Evolutionary conservation across 2,888 invertebrate species (phyloP).

Genomic region (Mythimna albipuncta): DNA sequence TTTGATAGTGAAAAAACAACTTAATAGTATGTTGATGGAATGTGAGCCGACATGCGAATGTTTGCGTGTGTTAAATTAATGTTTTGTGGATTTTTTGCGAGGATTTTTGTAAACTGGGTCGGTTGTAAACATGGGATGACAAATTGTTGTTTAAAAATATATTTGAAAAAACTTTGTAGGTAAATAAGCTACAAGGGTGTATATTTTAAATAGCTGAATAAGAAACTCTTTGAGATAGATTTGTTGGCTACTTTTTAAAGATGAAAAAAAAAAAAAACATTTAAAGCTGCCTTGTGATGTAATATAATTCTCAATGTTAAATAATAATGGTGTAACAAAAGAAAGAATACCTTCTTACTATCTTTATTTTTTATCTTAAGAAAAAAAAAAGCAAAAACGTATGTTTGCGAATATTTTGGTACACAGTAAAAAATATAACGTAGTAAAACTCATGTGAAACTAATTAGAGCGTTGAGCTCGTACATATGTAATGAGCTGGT

Average conservation of each 20-base stretch:
- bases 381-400: background rate
- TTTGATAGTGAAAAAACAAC: conserved; percentile 49
- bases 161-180: too few relatives aligned
- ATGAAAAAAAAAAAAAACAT: too few relatives aligned
- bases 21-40: conserved; percentile 44
- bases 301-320: too few relatives aligned
- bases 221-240: too few relatives aligned
- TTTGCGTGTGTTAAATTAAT: conserved; percentile 42
- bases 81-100: conserved; percentile 30
- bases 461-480: conserved; percentile 41
- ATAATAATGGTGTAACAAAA: background rate
- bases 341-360: background rate
- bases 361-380: background rate
- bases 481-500: conserved; percentile 36
- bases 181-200: too few relatives aligned
- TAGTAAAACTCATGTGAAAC: conserved; percentile 6
- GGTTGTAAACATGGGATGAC: conserved; percentile 19
- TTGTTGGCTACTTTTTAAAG: too few relatives aligned
- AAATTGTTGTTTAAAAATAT: background rate
- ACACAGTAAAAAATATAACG: background rate
- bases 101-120: conserved; percentile 49
- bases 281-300: too few relatives aligned
- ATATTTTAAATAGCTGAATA: too few relatives aligned
- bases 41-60: conserved; percentile 46
- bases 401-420: background rate